Evolutionary conservation across 2,888 invertebrate species (phyloP), one percentile per base, ranked within the genome.

Genomic region (Tryphoninae sp.): DNA sequence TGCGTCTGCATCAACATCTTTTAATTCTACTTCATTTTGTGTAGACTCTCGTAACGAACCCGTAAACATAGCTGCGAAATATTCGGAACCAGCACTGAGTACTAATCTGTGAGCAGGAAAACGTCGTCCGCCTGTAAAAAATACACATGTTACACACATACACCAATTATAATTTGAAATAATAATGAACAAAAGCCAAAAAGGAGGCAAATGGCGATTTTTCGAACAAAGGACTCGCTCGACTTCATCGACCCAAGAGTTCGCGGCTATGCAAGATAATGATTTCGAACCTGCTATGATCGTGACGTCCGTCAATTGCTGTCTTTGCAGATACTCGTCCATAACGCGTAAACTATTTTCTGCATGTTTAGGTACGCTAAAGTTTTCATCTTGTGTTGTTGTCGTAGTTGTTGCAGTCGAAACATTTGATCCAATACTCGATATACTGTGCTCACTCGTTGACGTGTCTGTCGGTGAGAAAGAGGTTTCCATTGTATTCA

Each of bases 41-140:
- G 94, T 95, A 6, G 97, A 95, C 93, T 98, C 98, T 85, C 96
- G 94, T 83, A 98, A 93, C 77, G 96, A 96, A 78, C 96, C 96
- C 33, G 97, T 98, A 91, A 98, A 98, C 98, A 98, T 98, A 59
- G 97, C 98, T 61, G 97, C 96, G 93, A 98, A 98, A 92, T 98
- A 98, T 92, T 98, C 97, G 87, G 98, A 98, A 79, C 97, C 97
- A 59, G 98, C 97, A 87, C 97, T 96, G 84, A 98, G 93, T 72
- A 98, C 97, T 85, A 98, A 93, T 89, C 97, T 96, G 93, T 97
- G 97, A 40, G 97, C 97, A 83, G 96, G 94, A 87, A 97, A 95
- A 87, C 95, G 92, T 78, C 91, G 91, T 7, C 89, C 90, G n/a
- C 93, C 93, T 93, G 77, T 86, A 86, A 26, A 67, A 53, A 71